phyloP scores from a whole-genome alignment of 2,888 invertebrate species.

The Melikaiella ostensackeni region DNA sequence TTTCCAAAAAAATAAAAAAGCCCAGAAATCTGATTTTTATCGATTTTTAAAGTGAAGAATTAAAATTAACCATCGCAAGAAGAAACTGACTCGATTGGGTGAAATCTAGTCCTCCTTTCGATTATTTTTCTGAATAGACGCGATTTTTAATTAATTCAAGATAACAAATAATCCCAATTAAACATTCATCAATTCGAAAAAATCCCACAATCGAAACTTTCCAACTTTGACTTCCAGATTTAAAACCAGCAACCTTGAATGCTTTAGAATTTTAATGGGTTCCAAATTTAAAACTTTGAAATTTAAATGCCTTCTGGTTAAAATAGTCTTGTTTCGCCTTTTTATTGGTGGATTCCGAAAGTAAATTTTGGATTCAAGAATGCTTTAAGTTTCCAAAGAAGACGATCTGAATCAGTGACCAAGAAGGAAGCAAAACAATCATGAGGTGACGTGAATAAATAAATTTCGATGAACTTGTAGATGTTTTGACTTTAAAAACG shows the following conservation, averaged over 20 bases:
- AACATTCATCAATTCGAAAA: no score
- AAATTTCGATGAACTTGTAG: conserved; percentile 50
- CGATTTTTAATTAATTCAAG: no score
- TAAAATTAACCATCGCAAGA: not conserved
- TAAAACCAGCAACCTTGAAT: not conserved
- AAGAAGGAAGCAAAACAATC: conserved; percentile 29
- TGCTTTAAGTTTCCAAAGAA: not conserved
- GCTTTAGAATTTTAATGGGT: not conserved
- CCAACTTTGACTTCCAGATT: not conserved
- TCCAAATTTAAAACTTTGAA: no score
- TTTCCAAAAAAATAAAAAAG: not conserved
- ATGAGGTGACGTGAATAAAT: not conserved
- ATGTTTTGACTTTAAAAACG: conserved; percentile 57
- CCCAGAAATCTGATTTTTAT: not conserved
- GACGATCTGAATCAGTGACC: not conserved
- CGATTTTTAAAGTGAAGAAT: not conserved
- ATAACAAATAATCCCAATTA: no score
- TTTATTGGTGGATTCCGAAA: not conserved
- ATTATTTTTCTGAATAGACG: no score
- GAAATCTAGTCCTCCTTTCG: no score
- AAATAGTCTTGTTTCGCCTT: not conserved
- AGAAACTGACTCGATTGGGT: no score
- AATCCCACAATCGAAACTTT: not conserved
- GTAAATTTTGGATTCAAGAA: not conserved
- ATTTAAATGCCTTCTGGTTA: no score